Percentiles rank a stretch among this genome's conserved stretches.
These are phyloP conservation scores for Casuarius casuarius DNA, from an alignment of 2,113 vertebrate species.

Conservation along the genomic window DNA sequence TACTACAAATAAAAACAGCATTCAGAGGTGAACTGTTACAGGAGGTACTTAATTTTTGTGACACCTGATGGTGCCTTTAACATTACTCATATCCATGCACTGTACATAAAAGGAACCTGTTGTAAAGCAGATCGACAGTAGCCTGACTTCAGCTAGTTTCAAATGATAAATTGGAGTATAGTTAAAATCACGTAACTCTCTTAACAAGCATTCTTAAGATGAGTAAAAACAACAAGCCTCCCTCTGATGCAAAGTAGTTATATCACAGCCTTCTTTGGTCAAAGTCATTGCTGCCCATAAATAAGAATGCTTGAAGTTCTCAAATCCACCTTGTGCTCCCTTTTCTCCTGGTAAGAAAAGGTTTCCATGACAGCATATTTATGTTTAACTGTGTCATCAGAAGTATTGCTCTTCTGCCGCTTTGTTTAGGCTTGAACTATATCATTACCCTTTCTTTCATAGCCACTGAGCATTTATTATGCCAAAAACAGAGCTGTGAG, in stretches of 20 bases:
- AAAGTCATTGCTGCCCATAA: not conserved
- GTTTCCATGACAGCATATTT: not conserved
- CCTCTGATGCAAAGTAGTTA: not conserved
- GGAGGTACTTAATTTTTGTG: conserved; percentile 33
- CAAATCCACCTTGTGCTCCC: not conserved
- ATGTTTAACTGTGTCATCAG: not conserved
- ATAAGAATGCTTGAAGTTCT: not conserved
- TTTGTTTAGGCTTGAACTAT: not conserved
- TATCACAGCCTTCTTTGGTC: not conserved
- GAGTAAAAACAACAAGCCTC: not conserved
- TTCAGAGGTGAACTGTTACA: not conserved
- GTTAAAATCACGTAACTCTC: not conserved
- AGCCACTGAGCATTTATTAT: not conserved
- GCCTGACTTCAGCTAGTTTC: conserved; percentile 8
- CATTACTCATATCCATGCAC: not conserved
- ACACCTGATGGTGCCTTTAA: conserved; percentile 7
- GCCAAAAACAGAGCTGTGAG: not conserved
- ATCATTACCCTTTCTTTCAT: not conserved
- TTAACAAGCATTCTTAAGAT: not conserved
- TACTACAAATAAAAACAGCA: conserved; percentile 7
- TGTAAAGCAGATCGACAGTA: conserved; percentile 26
- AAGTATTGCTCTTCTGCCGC: not conserved
- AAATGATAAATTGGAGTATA: not conserved
- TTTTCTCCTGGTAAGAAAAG: not conserved
- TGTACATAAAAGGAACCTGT: not conserved